Conservation (phyloP, 1,140 invertebrate genomes). For the Drosophila parabipectinata region DNA sequence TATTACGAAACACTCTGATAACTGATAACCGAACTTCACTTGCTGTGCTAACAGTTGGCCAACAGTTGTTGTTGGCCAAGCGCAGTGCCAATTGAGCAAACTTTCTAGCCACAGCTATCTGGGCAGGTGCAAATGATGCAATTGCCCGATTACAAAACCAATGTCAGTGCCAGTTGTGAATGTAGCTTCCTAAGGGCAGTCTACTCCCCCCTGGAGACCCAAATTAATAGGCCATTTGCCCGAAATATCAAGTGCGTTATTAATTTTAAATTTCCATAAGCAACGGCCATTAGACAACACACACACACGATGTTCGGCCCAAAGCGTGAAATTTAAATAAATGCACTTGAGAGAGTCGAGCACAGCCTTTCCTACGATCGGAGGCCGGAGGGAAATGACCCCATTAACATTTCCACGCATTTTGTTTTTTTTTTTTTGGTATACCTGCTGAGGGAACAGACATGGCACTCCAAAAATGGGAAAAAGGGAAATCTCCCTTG, state of each 20-base stretch:
- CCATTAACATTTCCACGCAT: constrained; percentile 70
- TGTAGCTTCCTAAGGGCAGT: neutral
- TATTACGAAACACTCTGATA: constrained; percentile 39
- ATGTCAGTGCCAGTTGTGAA: constrained; percentile 30
- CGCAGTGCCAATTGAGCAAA: constrained; percentile 27
- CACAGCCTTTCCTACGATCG: constrained; percentile 24
- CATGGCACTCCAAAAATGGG: neutral
- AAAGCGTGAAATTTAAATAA: constrained; percentile 54
- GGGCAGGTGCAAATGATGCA: constrained; percentile 67
- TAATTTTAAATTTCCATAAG: constrained; percentile 28
- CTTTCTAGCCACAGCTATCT: constrained; percentile 41
- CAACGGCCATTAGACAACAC: constrained; percentile 18
- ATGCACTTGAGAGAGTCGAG: constrained; percentile 52
- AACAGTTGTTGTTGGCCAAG: constrained; percentile 20
- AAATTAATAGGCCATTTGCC: constrained; percentile 19
- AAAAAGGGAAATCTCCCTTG: constrained; percentile 37
- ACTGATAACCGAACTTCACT: constrained; percentile 26
- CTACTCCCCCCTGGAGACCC: neutral
- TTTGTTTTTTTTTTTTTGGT: neutral
- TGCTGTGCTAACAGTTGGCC: constrained; percentile 9
- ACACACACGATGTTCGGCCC: constrained; percentile 29
- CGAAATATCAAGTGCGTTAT: constrained; percentile 1
- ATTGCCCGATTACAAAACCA: constrained; percentile 60
- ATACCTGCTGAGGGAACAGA: neutral
- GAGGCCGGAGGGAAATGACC: constrained; percentile 66